These are phyloP conservation scores for Sinodicranocentrus sp. DNA, from an alignment of 2,888 invertebrate genomes.

Conservation along the genomic window DNA sequence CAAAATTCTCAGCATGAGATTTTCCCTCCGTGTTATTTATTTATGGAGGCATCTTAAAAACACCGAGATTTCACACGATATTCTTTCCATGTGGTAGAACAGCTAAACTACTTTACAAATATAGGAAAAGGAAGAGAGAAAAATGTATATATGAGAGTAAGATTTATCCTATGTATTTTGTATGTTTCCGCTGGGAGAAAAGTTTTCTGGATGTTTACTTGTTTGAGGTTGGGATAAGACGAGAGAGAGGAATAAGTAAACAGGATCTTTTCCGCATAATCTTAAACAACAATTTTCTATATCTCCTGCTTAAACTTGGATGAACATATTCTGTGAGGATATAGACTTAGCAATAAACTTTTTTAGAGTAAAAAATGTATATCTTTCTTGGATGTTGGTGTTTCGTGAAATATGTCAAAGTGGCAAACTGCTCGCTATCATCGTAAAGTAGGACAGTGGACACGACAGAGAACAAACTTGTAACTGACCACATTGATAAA, in stretches of 20 bases:
- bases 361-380: not conserved
- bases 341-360: too few species aligned
- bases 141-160: too few species aligned
- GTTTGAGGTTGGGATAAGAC: not conserved
- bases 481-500: too few species aligned
- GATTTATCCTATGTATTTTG: not conserved
- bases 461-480: too few species aligned
- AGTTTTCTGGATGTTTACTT: slow-evolving; percentile 22
- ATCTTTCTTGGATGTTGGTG: too few species aligned
- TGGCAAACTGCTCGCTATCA: too few species aligned
- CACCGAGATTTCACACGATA: slow-evolving; percentile 34
- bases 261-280: slow-evolving; percentile 45
- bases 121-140: too few species aligned
- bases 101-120: too few species aligned
- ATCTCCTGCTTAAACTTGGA: not conserved
- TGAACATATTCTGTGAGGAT: not conserved
- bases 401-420: too few species aligned
- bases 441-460: too few species aligned
- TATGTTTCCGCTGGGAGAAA: slow-evolving; percentile 23
- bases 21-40: slow-evolving; percentile 49
- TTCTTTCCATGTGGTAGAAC: not conserved
- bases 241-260: slow-evolving; percentile 30
- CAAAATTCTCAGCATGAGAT: slow-evolving; percentile 29
- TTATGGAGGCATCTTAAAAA: slow-evolving; percentile 37
- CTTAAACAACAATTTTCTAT: slow-evolving; percentile 36